Evolutionary conservation across 2,113 vertebrate genomes (phyloP).

Genomic region (Scomber scombrus): DNA sequence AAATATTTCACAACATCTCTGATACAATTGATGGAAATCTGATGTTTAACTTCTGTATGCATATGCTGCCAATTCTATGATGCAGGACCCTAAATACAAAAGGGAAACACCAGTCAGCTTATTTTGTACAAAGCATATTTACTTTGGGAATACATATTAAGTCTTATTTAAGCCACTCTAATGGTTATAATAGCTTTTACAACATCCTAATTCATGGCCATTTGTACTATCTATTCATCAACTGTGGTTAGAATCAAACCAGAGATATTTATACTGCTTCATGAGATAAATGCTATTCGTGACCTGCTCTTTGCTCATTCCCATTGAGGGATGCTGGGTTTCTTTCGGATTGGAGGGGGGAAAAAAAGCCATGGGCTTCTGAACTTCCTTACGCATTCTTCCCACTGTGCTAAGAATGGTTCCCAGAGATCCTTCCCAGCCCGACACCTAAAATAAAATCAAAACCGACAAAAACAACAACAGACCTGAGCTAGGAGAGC

Average conservation of each 20-base stretch:
- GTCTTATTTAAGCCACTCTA: constrained; percentile 37
- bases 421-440: constrained; percentile 66
- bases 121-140: constrained; percentile 23
- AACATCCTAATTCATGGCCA: constrained; percentile 10
- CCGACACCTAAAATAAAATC: constrained; percentile 73
- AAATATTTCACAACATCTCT: constrained; percentile 33
- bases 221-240: constrained; percentile 66
- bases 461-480: constrained; percentile 76
- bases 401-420: constrained; percentile 71
- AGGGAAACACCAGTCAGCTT: constrained; percentile 30
- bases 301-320: constrained; percentile 65
- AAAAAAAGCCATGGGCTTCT: constrained; percentile 39
- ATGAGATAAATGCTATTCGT: constrained; percentile 63
- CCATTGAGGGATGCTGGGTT: constrained; percentile 49
- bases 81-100: constrained; percentile 14
- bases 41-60: neutral
- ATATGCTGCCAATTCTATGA: constrained; percentile 28
- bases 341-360: constrained; percentile 46
- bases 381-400: constrained; percentile 60
- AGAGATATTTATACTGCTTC: constrained; percentile 56
- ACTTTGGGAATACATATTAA: constrained; percentile 13
- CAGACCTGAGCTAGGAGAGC: constrained; percentile 56
- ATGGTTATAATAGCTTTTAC: constrained; percentile 49
- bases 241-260: constrained; percentile 62
- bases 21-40: constrained; percentile 19